Evolutionary conservation across 2,113 vertebrate genomes (phyloP), one percentile per base, ranked within the genome.

Genomic region (Chloroceryle aenea): DNA sequence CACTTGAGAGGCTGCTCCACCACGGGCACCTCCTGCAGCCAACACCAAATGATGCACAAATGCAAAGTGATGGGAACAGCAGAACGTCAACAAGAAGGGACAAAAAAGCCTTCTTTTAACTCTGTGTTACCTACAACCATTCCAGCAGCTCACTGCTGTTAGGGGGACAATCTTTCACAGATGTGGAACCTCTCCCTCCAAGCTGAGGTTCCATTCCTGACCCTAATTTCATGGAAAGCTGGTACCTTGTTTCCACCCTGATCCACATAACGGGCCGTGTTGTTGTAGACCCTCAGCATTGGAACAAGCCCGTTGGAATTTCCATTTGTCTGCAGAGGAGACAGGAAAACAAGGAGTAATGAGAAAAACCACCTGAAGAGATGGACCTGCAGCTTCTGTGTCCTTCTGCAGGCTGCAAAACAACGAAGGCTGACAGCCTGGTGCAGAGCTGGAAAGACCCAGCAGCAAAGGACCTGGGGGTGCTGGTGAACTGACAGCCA

Each of bases 271-370:
- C 99, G 99, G 20, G 99, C 99, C 0, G 99, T 99, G 97, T 99
- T 99, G 95, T 99, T 99, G 97, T 99, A 99, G 13, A 99, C 99
- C 59, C 99, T 98, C 64, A 99, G 98, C 99, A 99, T 99, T 0
- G 99, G 99, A 40, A 99, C 99, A 13, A 99, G 97, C 48, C 99
- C 99, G 9, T 99, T 99, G 72, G 99, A 99, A 58, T 97, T 98
- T 4, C 99, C 99, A 22, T 99, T 99, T 9, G 99, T 99, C 99
- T 99, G 96, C 76, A 85, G 68, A 64, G 29, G 43, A 14, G 45
- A 80, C 22, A 76, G 85, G 9, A 90, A 47, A 72, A 32, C 9
- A 14, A 52, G 25, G 25, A 52, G 50, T 26, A 25, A 52, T 52
- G 50, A 52, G 50, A 52, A 52, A 40, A 40, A 40, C 10, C 38